Evolutionary conservation across 2,888 invertebrate genomes (phyloP), one percentile per base, ranked within the genome.

Genomic region (Hetaerina titia): DNA sequence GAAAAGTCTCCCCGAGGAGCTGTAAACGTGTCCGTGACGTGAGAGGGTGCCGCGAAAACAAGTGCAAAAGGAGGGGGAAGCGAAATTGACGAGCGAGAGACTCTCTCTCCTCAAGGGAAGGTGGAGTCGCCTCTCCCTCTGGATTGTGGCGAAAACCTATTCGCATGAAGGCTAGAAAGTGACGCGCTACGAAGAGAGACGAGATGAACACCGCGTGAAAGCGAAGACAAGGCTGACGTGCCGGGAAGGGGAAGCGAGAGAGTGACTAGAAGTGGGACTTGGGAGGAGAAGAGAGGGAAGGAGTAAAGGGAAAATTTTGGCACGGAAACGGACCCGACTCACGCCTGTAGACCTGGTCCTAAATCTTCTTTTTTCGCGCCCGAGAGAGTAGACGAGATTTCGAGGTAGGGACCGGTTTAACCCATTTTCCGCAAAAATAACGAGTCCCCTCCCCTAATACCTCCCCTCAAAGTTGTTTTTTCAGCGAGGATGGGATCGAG

Each of bases 161-260:
- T 81, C 81, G 90, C 45, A 69, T 45, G 45, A 69, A 69, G 64
- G 74, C 22, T 58, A 17, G 89, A 89, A 89, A 89, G 58, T 45
- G 92, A 69, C 69, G 31, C 92, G 92, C 69, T 56, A 57, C 15
- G 25, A 2, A n/a, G 31, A n/a, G 81, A 31, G 81, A 5, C 2
- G 81, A 81, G 81, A 25, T 2, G 17, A 69, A n/a, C 19, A 7
- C 81, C 13, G 81, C 81, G 81, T 45, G 45, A 31, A 13, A 22
- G 31, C 22, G 81, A 81, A 81, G 81, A 11, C 19, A 31, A 7
- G 81, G 31, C 25, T 1, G 81, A 81, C 81, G 81, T 31, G 25
- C 31, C 81, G 31, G 81, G 13, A 11, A 31, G 81, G 31, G 25
- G 31, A 31, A 31, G 81, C 11, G 81, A 81, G 31, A 11, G 2